Base-by-base conservation (phyloP, 1,140 invertebrate genomes). In the Apis florea region DNA sequence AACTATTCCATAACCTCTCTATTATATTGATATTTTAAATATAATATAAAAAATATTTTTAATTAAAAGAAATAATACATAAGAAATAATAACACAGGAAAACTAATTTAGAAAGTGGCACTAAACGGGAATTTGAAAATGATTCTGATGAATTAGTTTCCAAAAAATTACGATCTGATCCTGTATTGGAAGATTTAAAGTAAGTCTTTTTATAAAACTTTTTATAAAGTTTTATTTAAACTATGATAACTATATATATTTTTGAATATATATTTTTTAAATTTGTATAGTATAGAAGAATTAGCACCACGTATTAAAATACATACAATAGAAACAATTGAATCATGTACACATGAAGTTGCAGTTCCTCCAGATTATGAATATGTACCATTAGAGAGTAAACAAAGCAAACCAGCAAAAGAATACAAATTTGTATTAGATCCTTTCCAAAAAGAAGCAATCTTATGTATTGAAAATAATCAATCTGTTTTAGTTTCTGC, bases 401-500 rank as follows among this genome's bases (percentile, higher is more conserved):
- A 93, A 26, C 91, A 92, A 53, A 92, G 93, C 21, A 95, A 97
- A 84, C 97, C 98, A 40, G 97, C 98, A 0, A 99, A 99, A 92
- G 97, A 97, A 83, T 99, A 99, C 91, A 96, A 96, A 85, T 99
- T 99, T 90, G 96, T 97, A 74, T 94, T 99, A 40, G 99, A 99
- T 96, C 97, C 98, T 0, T 99, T 99, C 94, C 99, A 99, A 93
- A 98, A 98, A 89, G 98, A 99, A 94, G 98, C 99, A 9, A 98
- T 99, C 80, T 93, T 98, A 49, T 99, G 99, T 93, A 97, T 99
- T 85, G 98, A 99, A 91, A 99, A 99, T 93, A 97, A 98, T 91
- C 98, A 98, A 90, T 99, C 98, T 31, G 99, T 99, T 15, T 94
- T 99, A 31, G 99, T 99, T 0, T 99, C 99, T 1, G 99, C 99